Evolutionary conservation across 2,888 invertebrate species (phyloP), one percentile per base, ranked within the genome.

Genomic region (Ochropleura plecta): DNA sequence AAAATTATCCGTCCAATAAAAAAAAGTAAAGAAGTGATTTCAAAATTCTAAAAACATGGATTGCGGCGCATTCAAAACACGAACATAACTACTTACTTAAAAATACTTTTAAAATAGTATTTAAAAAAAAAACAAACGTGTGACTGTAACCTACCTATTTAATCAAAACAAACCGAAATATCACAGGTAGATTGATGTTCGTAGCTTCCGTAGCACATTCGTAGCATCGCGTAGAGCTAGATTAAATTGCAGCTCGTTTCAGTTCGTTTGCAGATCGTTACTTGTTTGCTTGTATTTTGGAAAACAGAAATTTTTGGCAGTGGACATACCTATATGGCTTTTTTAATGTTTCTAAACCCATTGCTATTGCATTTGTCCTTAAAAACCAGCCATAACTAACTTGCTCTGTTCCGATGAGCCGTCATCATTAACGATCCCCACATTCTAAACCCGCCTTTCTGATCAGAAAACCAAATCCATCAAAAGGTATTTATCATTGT

Each of bases 171-270:
- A 16, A 44, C n/a, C 8, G 9, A 42, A 53, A 42, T 5, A 20
- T 30, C 6, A 48, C n/a, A 42, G 40, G 59, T 60, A 46, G 10
- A 40, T 66, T n/a, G 9, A 30, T 53, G 18, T 30, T 57, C 67
- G 72, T 76, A 65, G 84, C 70, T 44, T 49, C 53, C 80, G 70
- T 81, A 81, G 83, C 81, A 79, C 59, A 70, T 60, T 67, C 79
- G 81, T 83, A 81, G 81, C 80, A 55, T 42, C 20, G 66, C 63
- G 69, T 81, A 70, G 76, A 30, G 51, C 44, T 5, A 16, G 18
- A 14, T 7, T n/a, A 44, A 44, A 46, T 53, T 40, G 7, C n/a
- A 20, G 48, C 12, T 16, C 20, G n/a, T n/a, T n/a, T n/a, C n/a
- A n/a, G n/a, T n/a, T n/a, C n/a, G n/a, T n/a, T n/a, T n/a, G n/a